Evolutionary conservation across 2,797 vertebrate genomes (phyloP), one percentile per base, ranked within the genome.

Genomic region (Cryptoblepharus egeriae): DNA sequence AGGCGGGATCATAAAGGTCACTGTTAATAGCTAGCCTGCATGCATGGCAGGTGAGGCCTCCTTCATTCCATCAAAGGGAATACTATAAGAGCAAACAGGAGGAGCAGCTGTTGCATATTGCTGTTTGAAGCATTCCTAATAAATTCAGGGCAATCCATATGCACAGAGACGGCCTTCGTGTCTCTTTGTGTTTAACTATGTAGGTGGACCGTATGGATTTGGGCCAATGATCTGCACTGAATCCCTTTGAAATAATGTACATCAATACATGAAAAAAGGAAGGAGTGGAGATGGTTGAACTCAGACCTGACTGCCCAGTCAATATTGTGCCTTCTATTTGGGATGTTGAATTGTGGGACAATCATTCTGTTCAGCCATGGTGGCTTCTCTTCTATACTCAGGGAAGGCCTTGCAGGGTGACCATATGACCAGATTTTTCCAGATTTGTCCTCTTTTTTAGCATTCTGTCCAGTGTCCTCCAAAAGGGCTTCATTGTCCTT

Each of bases 41-140:
- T 35, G 64, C 58, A 84, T 79, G 83, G 83, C 72, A 88, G 88
- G 88, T 87, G 88, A 86, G 71, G 39, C 13, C 83, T 86, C 84
- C 86, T 85, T 58, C 85, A 60, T 92, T 91, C 91, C 90, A 64
- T 80, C 65, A 92, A 92, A 93, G 85, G 87, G 85, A 91, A 92
- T 92, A 92, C 90, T 1, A 0, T 82, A 85, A 78, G 74, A 55
- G 15, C 15, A 42, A 20, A 12, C 72, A 75, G 88, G 85, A 86
- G 88, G 86, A 85, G 83, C 80, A 78, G 85, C 90, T 90, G 89
- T 52, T 52, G 49, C 49, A 52, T 52, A 52, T 78, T 92, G 84
- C 85, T 69, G 78, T 90, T 92, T 92, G 91, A 92, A 91, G 85
- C 90, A 82, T 86, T 84, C 88, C 82, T 84, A 64, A 85, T 87